Evolutionary conservation across 2,113 vertebrate species (phyloP).

Genomic region (Meles meles): DNA sequence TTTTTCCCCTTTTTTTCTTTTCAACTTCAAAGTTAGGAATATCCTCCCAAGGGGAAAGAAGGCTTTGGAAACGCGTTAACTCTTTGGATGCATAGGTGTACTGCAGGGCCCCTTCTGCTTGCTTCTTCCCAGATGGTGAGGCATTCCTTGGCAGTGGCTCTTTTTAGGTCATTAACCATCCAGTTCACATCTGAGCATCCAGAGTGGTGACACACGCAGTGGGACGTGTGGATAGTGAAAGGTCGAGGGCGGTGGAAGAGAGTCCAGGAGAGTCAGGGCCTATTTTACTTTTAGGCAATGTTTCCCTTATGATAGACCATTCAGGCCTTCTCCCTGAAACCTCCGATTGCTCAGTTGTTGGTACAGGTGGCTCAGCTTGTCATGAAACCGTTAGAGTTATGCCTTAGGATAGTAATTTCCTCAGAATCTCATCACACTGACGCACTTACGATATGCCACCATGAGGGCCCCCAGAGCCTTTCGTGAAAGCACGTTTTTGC

Average conservation of each 20-base stretch:
- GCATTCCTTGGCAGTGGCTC: not conserved
- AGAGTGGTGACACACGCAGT: not conserved
- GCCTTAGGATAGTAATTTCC: not conserved
- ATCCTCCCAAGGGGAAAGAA: not conserved
- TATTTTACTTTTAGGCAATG: not conserved
- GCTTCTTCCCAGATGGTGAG: not conserved
- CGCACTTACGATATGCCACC: not conserved
- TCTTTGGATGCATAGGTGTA: slow-evolving; percentile 6
- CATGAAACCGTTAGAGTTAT: not conserved
- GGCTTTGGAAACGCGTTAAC: slow-evolving; percentile 39
- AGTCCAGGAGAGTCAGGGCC: not conserved
- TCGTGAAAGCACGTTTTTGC: not conserved
- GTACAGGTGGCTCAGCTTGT: not conserved
- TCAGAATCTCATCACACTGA: not conserved
- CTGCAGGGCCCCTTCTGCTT: not conserved
- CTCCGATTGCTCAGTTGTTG: not conserved
- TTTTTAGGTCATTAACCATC: slow-evolving; percentile 34
- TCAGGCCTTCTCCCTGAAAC: not conserved
- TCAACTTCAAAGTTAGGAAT: slow-evolving; percentile 37
- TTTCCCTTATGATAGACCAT: not conserved
- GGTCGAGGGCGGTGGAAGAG: not conserved
- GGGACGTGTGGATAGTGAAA: not conserved
- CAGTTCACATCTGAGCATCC: slow-evolving; percentile 32
- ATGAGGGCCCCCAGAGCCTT: not conserved
- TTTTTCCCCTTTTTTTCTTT: not conserved